Evolutionary conservation across 2,797 vertebrate genomes (phyloP), one percentile per base, ranked within the genome.

Genomic region (Anableps anableps): DNA sequence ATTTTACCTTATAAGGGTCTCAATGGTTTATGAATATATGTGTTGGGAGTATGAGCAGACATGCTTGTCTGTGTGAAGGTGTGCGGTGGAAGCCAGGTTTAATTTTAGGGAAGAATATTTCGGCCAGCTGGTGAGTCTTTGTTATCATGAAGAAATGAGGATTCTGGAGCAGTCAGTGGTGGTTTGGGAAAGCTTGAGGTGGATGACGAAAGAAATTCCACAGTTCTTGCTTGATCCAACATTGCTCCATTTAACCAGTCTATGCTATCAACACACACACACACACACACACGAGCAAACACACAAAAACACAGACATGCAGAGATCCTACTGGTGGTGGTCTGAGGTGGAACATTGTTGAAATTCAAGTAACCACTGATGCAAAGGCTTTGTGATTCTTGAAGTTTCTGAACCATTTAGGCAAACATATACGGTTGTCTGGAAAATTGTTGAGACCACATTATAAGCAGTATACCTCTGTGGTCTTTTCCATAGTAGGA

Each of bases 1-100:
- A 85, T 90, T 89, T 96, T 94, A 92, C 96, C 95, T 92, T 96
- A 95, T 94, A 97, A 96, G 96, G 96, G 41, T 90, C 93, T 75
- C 53, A 90, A 9, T 29, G 82, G 88, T 87, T 93, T 90, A 60
- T 83, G 77, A 84, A 76, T 77, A 58, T 83, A 86, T 72, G 88
- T 87, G 86, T 80, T 74, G 45, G 66, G 76, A 60, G 58, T 90
- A 47, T 84, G 75, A 86, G 76, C 74, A 58, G 82, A 88, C 71
- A 86, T 86, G 88, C 81, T 75, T 55, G 72, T 78, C 62, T 70
- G 80, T 5, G 38, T 53, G 80, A 79, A 79, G 84, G 83, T 45
- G 43, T 55, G 55, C 71, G 53, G 60, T 21, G 55, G 47, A 83
- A 66, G 51, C 68, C 47, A 91, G 91, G 88, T 92, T 92, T 89